Percentiles rank a stretch among this genome's conserved stretches.
phyloP scores from a whole-genome alignment of 2,797 vertebrate species.

The Cuniculus paca region DNA sequence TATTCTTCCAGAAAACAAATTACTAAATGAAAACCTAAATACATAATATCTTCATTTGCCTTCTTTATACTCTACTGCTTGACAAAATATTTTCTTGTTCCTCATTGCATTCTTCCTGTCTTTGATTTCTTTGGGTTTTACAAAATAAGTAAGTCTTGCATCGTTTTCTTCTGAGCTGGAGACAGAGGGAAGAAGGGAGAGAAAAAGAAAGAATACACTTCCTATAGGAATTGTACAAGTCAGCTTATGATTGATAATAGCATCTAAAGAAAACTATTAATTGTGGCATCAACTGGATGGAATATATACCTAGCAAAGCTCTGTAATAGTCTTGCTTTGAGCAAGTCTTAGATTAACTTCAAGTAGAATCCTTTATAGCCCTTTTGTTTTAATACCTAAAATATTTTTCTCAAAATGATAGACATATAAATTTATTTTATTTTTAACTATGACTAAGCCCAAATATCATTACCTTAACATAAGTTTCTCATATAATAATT shows the following conservation, averaged over 20 bases:
- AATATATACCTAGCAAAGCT: constrained; percentile 33
- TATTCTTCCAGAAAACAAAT: constrained; percentile 41
- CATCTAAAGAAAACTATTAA: constrained; percentile 17
- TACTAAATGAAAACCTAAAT: constrained; percentile 30
- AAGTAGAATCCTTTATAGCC: constrained; percentile 44
- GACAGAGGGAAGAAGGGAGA: neutral
- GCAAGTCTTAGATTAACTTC: constrained; percentile 47
- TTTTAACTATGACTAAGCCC: neutral
- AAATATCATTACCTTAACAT: neutral
- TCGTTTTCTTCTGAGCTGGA: neutral
- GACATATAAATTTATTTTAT: neutral
- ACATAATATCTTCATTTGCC: neutral
- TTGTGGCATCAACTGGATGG: constrained; percentile 18
- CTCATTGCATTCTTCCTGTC: neutral
- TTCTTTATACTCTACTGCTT: constrained; percentile 26
- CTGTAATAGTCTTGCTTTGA: neutral
- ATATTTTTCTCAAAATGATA: constrained; percentile 47
- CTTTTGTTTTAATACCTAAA: constrained; percentile 63
- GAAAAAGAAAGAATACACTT: neutral
- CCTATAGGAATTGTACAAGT: neutral
- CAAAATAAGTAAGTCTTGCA: constrained; percentile 11
- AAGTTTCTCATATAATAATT: neutral
- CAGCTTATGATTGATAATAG: neutral
- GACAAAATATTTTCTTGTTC: constrained; percentile 55
- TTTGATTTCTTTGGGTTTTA: constrained; percentile 29